A percentile compares a stretch with the other conserved stretches of the same genome.
Conservation (phyloP, 2,888 invertebrate genomes). For the Campopleginae sp. region DNA sequence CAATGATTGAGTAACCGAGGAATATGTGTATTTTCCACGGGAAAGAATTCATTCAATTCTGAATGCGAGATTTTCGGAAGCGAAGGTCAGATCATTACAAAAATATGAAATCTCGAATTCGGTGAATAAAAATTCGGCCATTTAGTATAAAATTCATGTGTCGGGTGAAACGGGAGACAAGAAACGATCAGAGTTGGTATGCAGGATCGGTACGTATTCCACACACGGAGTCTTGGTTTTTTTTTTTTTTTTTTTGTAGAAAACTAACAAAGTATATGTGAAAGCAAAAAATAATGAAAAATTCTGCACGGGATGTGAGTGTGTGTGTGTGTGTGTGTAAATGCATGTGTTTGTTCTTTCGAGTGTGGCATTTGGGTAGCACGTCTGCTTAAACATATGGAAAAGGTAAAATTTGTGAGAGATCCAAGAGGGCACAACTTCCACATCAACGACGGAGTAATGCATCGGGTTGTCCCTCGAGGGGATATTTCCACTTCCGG, state of each 20-base stretch:
- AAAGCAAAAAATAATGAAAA: background rate
- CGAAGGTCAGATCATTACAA: too few relatives aligned
- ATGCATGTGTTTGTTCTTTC: background rate
- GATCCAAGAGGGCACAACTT: slow-evolving; percentile 35
- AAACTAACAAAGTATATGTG: background rate
- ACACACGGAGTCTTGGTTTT: too few relatives aligned
- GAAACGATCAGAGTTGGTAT: too few relatives aligned
- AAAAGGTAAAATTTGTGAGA: slow-evolving; percentile 3
- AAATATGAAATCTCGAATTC: too few relatives aligned
- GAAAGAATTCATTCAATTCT: background rate
- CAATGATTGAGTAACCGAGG: too few relatives aligned
- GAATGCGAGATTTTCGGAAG: too few relatives aligned
- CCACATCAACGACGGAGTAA: slow-evolving; percentile 39
- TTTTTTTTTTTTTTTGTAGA: background rate
- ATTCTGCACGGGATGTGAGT: background rate
- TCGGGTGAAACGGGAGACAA: too few relatives aligned
- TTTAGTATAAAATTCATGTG: too few relatives aligned
- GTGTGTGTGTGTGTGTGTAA: background rate
- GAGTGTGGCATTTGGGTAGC: background rate
- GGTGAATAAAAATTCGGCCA: too few relatives aligned
- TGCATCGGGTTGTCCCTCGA: slow-evolving; percentile 41
- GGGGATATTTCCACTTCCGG: slow-evolving; percentile 52
- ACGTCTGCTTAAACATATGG: background rate
- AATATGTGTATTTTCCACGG: background rate
- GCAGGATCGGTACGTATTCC: too few relatives aligned